Base-by-base conservation (phyloP, 2,113 vertebrate genomes). In the Cyprinodon tularosa region DNA sequence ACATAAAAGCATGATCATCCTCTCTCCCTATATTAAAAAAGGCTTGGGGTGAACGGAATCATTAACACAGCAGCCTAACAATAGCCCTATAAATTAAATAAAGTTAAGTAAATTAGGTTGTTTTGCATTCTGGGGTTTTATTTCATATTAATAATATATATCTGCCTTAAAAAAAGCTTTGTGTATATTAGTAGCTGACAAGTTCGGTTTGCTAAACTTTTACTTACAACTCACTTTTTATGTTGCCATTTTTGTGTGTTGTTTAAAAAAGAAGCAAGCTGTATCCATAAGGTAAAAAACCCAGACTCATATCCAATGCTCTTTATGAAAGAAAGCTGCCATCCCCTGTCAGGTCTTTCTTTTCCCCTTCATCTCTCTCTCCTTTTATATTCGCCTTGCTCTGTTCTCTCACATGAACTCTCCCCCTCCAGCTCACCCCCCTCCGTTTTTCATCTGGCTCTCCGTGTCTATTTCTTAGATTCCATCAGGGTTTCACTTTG, bases 281-380 rank as follows among this genome's bases (percentile, higher is more conserved):
- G 74, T 77, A 71, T 86, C 83, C 90, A 88, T 81, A 61, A 64
- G 80, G 89, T 89, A 81, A 80, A 66, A 62, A 86, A 90, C 81
- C 62, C 68, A 80, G 77, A 80, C 89, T 93, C 88, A 92, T 93
- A 90, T 90, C 72, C 76, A 85, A 93, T 91, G 90, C 91, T 91
- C 91, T 92, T 94, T 92, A 83, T 90, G 80, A 89, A 76, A 72
- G 78, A 84, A 82, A 83, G 72, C 85, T 81, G 83, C 87, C 84
- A 71, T 67, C 78, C 50, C 68, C 81, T 79, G 80, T 88, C 86
- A 90, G 84, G 87, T 84, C 84, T 85, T 77, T 71, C 70, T 38
- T 66, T 86, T 75, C 78, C 78, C 71, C 81, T 87, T 83, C 82
- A 82, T 82, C 84, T 84, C 86, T 62, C 64, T 66, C 82, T 85